phyloP scores from a whole-genome alignment of 2,797 vertebrate species.

The Eulemur albifrons region DNA sequence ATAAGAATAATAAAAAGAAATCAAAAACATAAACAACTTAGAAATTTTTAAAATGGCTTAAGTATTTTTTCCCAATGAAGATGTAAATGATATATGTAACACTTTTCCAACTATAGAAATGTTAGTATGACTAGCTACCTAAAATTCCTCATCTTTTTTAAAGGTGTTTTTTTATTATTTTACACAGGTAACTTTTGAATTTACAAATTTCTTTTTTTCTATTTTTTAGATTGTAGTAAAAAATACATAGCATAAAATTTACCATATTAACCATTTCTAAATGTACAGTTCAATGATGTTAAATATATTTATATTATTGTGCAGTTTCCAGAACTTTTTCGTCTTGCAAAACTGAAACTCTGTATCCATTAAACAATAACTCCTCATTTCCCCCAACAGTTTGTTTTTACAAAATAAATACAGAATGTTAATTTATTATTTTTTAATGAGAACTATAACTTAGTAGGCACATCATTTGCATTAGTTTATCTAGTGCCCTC shows the following conservation, averaged over 20 bases:
- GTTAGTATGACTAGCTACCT: not conserved
- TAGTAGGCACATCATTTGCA: not conserved
- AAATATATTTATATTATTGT: not conserved
- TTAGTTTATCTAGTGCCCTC: not conserved
- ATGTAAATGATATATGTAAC: not conserved
- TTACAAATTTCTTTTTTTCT: not conserved
- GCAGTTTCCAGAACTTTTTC: not conserved
- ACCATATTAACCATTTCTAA: not conserved
- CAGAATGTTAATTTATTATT: not conserved
- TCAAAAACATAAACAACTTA: not conserved
- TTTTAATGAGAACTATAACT: not conserved
- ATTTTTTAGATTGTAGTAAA: not conserved
- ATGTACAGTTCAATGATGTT: not conserved
- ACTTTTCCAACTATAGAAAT: not conserved
- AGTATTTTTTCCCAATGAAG: slow-evolving; percentile 1
- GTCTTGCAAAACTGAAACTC: not conserved
- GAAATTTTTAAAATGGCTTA: not conserved
- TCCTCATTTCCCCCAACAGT: not conserved
- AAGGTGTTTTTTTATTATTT: not conserved
- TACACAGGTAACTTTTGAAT: not conserved
- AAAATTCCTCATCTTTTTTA: not conserved
- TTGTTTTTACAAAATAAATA: slow-evolving; percentile 30
- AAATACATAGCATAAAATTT: not conserved
- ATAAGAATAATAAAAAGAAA: not conserved
- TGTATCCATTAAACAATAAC: not conserved